These are phyloP conservation scores for Poliocrania exsul DNA, from an alignment of 2,797 vertebrate species.

Conservation along the genomic window DNA sequence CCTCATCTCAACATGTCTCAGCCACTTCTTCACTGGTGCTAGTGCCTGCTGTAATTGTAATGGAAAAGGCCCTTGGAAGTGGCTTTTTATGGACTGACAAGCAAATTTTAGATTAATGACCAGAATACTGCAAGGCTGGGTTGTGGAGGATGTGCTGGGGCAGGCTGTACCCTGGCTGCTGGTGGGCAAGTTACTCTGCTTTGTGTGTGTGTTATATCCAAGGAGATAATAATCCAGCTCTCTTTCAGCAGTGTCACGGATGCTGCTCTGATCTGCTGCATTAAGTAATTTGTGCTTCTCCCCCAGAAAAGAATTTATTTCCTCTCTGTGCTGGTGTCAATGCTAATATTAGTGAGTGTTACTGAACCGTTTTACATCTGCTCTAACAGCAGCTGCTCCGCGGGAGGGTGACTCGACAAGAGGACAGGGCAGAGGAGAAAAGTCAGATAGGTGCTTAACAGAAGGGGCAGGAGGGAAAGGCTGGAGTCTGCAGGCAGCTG, in stretches of 20 bases:
- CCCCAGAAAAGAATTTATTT: slow-evolving; percentile 56
- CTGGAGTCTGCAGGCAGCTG: neutral
- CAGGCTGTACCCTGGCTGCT: neutral
- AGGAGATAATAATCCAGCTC: neutral
- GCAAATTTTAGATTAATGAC: neutral
- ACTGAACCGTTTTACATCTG: slow-evolving; percentile 52
- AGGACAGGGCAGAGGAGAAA: slow-evolving; percentile 38
- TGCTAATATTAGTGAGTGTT: slow-evolving; percentile 8
- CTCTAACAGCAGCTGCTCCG: slow-evolving; percentile 19
- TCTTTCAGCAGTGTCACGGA: neutral
- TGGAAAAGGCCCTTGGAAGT: neutral
- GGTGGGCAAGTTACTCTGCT: neutral
- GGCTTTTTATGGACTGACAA: neutral
- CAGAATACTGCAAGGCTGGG: neutral
- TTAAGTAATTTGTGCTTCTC: slow-evolving; percentile 50
- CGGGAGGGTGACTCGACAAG: slow-evolving; percentile 37
- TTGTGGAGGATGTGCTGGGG: neutral
- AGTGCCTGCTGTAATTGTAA: neutral
- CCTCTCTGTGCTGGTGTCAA: slow-evolving; percentile 19
- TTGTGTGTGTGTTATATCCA: neutral
- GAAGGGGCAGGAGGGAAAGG: neutral
- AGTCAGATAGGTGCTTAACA: neutral
- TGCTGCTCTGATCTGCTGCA: slow-evolving; percentile 30
- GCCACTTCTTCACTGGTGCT: neutral
- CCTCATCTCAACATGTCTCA: neutral